Evolutionary conservation across 2,888 invertebrate species (phyloP).

Genomic region (Candidula unifasciata): DNA sequence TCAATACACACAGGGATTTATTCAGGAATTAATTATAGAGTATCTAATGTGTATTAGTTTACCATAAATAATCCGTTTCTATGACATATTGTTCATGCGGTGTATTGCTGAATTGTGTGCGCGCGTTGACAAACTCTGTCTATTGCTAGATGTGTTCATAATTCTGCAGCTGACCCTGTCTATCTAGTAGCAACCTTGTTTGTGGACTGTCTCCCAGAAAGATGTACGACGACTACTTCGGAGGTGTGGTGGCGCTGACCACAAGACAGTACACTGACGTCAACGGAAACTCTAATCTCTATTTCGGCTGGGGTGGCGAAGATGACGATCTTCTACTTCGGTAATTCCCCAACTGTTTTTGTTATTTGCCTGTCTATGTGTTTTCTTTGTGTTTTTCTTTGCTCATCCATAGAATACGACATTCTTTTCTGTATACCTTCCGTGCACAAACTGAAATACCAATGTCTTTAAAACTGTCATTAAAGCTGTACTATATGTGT

Average conservation of each 20-base stretch:
- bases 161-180: too few species aligned
- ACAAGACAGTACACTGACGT: not conserved
- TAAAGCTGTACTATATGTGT: too few species aligned
- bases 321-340: not conserved
- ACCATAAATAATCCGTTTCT: too few species aligned
- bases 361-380: not conserved
- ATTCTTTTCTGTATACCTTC: not conserved
- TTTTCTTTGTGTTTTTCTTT: not conserved
- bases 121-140: too few species aligned
- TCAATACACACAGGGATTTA: too few species aligned
- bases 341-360: not conserved
- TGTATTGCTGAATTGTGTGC: too few species aligned
- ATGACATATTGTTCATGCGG: too few species aligned
- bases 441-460: not conserved
- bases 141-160: too few species aligned
- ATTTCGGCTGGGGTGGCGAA: constrained; percentile 5
- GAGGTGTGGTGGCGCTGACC: not conserved
- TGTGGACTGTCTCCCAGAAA: not conserved
- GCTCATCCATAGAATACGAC: not conserved
- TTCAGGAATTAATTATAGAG: too few species aligned
- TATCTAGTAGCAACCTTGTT: not conserved
- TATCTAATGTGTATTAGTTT: too few species aligned
- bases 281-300: constrained; percentile 4
- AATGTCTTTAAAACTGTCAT: not conserved
- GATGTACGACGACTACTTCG: not conserved